Base-by-base conservation (phyloP, 2,888 invertebrate species). In the Epicampocera succincta region DNA sequence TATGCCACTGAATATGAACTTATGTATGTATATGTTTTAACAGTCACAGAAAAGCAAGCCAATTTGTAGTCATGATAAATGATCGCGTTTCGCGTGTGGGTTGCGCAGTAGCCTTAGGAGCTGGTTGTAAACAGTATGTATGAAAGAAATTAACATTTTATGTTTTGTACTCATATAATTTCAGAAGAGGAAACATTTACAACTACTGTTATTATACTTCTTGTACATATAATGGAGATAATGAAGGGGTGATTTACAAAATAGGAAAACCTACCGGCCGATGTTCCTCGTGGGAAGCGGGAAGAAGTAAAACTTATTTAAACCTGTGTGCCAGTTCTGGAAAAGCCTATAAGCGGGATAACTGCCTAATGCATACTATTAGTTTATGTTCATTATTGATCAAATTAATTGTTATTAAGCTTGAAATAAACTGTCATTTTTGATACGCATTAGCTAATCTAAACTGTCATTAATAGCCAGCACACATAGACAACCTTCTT, bases 71-170 rank as follows among this genome's bases (percentile, higher is more conserved):
- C 13, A 78, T 82, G 21, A 17, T 80, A n/a, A 82, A 80, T 21
- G 84, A 84, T 52, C 82, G 69, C 2, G 77, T 63, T n/a, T 84
- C 84, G 8, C 83, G 83, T 15, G 48, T 84, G 12, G 84, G 84
- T 5, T 84, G 84, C 54, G 83, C 82, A 11, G 65, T 83, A 17
- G 56, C 77, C 1, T 63, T 80, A 9, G 83, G 83, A 13, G 33
- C 48, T 2, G 61, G 61, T 56, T 80, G 75, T 40, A 68, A n/a
- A 9, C 58, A 46, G 73, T 65, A 60, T 17, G 50, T 46, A 33
- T 29, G 0, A 1, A 0, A 40, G 25, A 6, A 40, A 15, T 21
- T n/a, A 15, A 5, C 0, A 17, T 17, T 11, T 6, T 1, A 58
- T 12, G 17, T 15, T 50, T 29, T 54, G n/a, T n/a, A n/a, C n/a